Conservation (phyloP, 2,113 vertebrate genomes). For the Elgaria multicarinata region DNA sequence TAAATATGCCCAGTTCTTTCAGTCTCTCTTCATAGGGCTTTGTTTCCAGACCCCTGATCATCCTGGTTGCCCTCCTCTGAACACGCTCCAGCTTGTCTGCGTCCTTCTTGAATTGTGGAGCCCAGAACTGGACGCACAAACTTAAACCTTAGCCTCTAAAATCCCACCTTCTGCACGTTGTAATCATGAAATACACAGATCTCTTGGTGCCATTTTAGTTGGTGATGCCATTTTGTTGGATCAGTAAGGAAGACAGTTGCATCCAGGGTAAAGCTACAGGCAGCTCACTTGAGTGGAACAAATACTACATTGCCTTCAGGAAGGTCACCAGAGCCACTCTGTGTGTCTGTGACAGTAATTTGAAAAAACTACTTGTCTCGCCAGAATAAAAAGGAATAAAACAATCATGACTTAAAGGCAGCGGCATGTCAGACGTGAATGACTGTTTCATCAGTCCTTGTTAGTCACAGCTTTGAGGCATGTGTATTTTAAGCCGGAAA, state of each 20-base stretch:
- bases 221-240: neutral
- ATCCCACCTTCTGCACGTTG: neutral
- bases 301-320: neutral
- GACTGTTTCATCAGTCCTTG: slow-evolving; percentile 35
- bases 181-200: neutral
- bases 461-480: slow-evolving; percentile 43
- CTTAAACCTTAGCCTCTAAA: neutral
- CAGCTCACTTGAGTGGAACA: neutral
- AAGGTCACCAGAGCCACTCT: slow-evolving; percentile 13
- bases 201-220: neutral
- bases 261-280: neutral
- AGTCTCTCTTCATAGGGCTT: no score
- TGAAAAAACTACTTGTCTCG: neutral
- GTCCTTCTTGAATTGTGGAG: no score
- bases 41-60: no score
- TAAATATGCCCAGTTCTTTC: no score
- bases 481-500: slow-evolving; percentile 1
- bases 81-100: no score
- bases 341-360: slow-evolving; percentile 40
- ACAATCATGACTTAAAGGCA: slow-evolving; percentile 38
- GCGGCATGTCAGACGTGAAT: slow-evolving; percentile 31
- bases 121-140: no score
- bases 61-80: no score
- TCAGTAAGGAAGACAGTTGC: no score
- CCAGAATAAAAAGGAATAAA: slow-evolving; percentile 40